Evolutionary conservation across 2,113 vertebrate species (phyloP), one percentile per base, ranked within the genome.

Genomic region (Macquaria australasica): DNA sequence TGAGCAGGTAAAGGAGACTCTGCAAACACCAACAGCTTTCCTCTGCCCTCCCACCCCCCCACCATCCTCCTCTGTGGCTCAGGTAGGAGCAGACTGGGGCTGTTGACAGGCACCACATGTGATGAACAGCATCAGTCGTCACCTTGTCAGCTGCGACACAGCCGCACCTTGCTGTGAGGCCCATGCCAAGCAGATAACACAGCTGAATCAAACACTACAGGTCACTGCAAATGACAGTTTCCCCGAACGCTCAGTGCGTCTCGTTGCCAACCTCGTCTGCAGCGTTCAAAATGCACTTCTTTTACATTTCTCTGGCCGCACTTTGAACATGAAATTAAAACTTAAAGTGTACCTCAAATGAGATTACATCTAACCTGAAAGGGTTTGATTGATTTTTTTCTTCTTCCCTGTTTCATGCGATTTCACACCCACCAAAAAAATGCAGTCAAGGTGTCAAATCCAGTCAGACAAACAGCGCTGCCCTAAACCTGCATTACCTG

Each of bases 41-140:
- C 7, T 8, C 45, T 28, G 28, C 66, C 21, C 7, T 34, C 28
- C 75, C 28, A 77, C 71, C 4, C 58, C 8, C 15, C 41, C 8
- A 64, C 55, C 74, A 7, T 53, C 55, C 20, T 79, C 78, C 14
- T 48, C n/a, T 45, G 18, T 10, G 34, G 43, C 66, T 63, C 88
- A 85, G 82, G 83, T 88, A 77, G 5, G 60, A 87, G 63, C 79
- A 78, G 77, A 73, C 70, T 41, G 20, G 23, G 20, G 74, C 74
- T 51, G 73, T 67, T 78, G 67, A 90, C 70, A 93, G 86, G 76
- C 31, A 56, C 80, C 82, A 73, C 73, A 68, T 31, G 79, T 85
- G 89, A 89, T 77, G 88, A 89, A 67, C 67, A 82, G 60, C 8
- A 6, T 92, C 92, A 85, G 63, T 85, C 37, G n/a, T 79, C 77